These are phyloP conservation scores for Phyllotis vaccarum DNA, from an alignment of 2,797 vertebrate species.

Conservation along the genomic window DNA sequence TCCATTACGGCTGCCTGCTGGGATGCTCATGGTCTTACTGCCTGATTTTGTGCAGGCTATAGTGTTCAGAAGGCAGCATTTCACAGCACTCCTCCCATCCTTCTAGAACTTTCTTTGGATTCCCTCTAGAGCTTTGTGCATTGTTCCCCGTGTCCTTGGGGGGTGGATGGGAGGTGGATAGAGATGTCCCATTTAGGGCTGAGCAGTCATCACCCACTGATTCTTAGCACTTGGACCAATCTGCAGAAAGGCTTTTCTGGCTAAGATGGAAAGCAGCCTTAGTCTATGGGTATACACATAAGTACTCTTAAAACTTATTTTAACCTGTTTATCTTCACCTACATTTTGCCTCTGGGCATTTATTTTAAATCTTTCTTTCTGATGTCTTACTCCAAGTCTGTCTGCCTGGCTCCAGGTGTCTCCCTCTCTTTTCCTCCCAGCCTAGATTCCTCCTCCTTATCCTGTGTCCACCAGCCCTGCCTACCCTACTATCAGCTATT, in stretches of 20 bases:
- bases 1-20: not conserved
- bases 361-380: not conserved
- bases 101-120: not conserved
- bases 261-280: not conserved
- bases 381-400: not conserved
- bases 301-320: no score
- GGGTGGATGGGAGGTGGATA: not conserved
- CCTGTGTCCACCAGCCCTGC: not conserved
- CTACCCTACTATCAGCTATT: not conserved
- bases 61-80: no score
- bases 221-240: not conserved
- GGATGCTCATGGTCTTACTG: not conserved
- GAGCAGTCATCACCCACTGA: not conserved
- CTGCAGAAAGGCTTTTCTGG: not conserved
- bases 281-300: not conserved
- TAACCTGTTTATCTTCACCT: not conserved
- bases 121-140: rapidly evolving
- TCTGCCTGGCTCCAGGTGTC: not conserved
- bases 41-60: not conserved
- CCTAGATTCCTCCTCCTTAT: not conserved
- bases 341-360: not conserved
- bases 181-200: not conserved
- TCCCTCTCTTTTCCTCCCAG: not conserved
- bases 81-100: not conserved
- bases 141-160: not conserved